Base-by-base conservation (phyloP, 2,888 invertebrate species). In the Glaucopsyche alexis region DNA sequence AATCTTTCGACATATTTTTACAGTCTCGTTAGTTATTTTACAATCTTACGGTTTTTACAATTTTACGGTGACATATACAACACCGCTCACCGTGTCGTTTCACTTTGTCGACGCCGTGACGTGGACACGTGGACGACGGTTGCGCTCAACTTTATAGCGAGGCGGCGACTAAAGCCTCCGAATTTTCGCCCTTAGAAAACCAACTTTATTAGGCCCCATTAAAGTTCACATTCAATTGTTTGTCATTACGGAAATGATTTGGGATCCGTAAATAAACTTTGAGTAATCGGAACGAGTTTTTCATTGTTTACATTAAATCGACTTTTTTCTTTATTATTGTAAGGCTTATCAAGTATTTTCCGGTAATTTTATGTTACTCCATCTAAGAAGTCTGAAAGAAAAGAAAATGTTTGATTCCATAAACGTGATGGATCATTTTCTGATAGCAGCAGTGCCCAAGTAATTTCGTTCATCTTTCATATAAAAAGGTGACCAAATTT, bases 361-460 rank as follows among this genome's bases (percentile, higher is more conserved):
- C 6, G 19, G 52, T 11, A 29, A 29, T 55, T 55, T 55, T 19
- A 19, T 55, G 5, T 55, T 11, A 19, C 11, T 55, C 11, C 19
- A 55, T 55, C 55, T 55, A 13, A 47, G 4, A 55, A 16, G 9
- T 55, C 19, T 5, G 55, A 19, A 13, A 19, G 55, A 19, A 55
- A 55, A 55, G 19, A 55, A 55, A 55, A 55, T 19, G 55, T 19
- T 55, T 47, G 47, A 47, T 47, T 9, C 55, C 55, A 55, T 55
- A 55, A 55, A 55, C 55, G 55, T 55, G 55, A 55, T 55, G 19
- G 55, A 55, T 55, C 11, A 55, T 55, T 55, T 55, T 55, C 55
- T 55, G 55, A 55, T 55, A 55, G 55, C 55, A 55, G 55, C 55
- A 19, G 55, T 55, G 55, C 55, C 55, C 55, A 11, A 55, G 55